phyloP scores from a whole-genome alignment of 2,113 vertebrate species.

The Verasper variegatus region DNA sequence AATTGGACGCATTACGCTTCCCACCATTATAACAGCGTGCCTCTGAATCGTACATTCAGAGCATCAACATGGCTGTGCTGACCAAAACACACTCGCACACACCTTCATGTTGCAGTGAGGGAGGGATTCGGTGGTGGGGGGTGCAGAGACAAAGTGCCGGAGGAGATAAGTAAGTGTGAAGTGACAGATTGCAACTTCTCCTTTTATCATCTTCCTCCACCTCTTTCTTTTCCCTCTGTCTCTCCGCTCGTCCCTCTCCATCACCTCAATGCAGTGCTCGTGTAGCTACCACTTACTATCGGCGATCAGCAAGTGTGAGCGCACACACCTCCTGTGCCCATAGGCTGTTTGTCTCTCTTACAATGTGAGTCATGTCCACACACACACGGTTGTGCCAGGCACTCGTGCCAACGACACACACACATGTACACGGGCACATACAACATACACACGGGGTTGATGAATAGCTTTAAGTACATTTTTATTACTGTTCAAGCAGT shows the following conservation, averaged over 20 bases:
- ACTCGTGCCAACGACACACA: neutral
- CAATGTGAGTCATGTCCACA: slow-evolving; percentile 20
- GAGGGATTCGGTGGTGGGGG: slow-evolving; percentile 27
- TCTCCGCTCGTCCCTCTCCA: slow-evolving; percentile 48
- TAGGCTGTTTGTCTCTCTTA: slow-evolving; percentile 62
- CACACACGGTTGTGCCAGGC: neutral
- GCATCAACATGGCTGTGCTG: slow-evolving; percentile 18
- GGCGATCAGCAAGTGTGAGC: slow-evolving; percentile 43
- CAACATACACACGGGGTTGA: slow-evolving; percentile 5
- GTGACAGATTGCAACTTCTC: slow-evolving; percentile 67
- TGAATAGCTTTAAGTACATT: slow-evolving; percentile 35
- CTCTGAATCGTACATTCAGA: slow-evolving; percentile 30
- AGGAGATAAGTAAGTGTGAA: slow-evolving; percentile 70
- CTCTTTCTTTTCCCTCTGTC: slow-evolving; percentile 50
- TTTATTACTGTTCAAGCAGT: slow-evolving; percentile 31
- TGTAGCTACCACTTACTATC: slow-evolving; percentile 54
- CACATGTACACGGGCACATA: slow-evolving; percentile 13
- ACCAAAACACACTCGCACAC: slow-evolving; percentile 8
- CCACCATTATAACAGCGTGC: slow-evolving; percentile 5
- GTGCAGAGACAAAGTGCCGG: slow-evolving; percentile 42
- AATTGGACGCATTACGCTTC: slow-evolving; percentile 13
- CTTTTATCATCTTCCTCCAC: slow-evolving; percentile 68
- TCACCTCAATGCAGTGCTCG: slow-evolving; percentile 54
- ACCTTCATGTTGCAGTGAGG: slow-evolving; percentile 36
- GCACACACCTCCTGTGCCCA: slow-evolving; percentile 56